These are phyloP conservation scores for Pristionchus entomophagus DNA, from an alignment of 2,888 invertebrate species.

Conservation along the genomic window DNA sequence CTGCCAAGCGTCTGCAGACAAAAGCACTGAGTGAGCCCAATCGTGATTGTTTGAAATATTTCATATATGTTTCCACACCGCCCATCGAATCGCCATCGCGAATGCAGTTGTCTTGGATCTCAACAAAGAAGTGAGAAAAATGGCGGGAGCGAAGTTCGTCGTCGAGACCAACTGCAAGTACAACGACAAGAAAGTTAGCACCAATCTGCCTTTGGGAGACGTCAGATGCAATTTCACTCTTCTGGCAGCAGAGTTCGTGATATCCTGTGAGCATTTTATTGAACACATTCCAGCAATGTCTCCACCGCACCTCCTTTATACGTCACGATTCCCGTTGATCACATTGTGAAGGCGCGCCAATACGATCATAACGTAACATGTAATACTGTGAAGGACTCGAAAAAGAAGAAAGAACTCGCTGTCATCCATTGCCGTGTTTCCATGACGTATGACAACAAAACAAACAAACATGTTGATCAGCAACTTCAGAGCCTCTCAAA, in stretches of 20 bases:
- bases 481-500: no score
- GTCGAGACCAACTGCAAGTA: not conserved
- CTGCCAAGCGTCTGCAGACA: no score
- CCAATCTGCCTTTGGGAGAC: not conserved
- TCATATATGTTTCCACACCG: no score
- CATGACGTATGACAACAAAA: not conserved
- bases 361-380: not conserved
- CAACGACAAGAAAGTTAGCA: not conserved
- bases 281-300: no score
- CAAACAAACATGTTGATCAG: no score
- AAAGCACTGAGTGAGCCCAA: no score
- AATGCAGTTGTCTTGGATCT: not conserved
- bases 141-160: not conserved
- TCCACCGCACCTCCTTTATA: no score
- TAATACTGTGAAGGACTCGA: not conserved
- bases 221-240: not conserved
- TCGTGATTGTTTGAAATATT: no score
- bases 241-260: no score
- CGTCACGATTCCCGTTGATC: not conserved
- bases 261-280: no score
- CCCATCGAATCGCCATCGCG: not conserved
- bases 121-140: not conserved
- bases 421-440: not conserved
- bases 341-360: not conserved
- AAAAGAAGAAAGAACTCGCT: not conserved